Evolutionary conservation across 1,140 invertebrate species (phyloP), one percentile per base, ranked within the genome.

Genomic region (Meloidogyne floridensis): DNA sequence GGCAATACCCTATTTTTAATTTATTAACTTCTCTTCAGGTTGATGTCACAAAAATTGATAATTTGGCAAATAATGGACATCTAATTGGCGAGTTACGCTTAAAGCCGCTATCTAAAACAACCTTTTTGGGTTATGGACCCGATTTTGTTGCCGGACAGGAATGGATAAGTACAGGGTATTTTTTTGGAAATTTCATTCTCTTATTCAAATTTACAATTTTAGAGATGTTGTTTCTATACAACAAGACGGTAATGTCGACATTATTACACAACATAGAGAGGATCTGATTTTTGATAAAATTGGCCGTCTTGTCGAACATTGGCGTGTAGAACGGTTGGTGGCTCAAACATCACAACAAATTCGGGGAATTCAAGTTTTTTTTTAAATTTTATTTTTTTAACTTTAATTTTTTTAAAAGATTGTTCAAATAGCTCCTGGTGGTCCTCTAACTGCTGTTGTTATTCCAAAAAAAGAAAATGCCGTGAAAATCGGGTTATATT

Each of bases 221-320:
- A 90, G 87, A 13, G 89, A 89, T 65, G 83, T 89, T 56, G 87
- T 80, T 1, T 54, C 56, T 18, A 83, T 85, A 42, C 74, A 80
- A 13, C 54, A 83, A 65, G 83, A 89, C 13, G 89, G 89, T 32
- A 90, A 90, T 56, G 72, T 90, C 5, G 89, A 89, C 54, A 87
- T 89, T 11, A 73, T 89, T 6, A 84, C 87, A 13, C 82, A 65
- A 71, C 77, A 88, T 69, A 84, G 85, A 78, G 80, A 81, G 11
- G 89, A 89, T 72, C 69, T 89, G 42, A 72, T 90, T 59, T 89
- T 83, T 74, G 87, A 89, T 56, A 72, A 81, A 70, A 83, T 77
- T 69, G 88, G 84, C 47, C 72, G 81, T 20, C 74, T 89, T 18
- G 89, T 89, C 10, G 86, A 89, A 65, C 87, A 89, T 78, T 90